Evolutionary conservation across 2,797 vertebrate genomes (phyloP), one percentile per base, ranked within the genome.

Genomic region (Rhynchotus rufescens): DNA sequence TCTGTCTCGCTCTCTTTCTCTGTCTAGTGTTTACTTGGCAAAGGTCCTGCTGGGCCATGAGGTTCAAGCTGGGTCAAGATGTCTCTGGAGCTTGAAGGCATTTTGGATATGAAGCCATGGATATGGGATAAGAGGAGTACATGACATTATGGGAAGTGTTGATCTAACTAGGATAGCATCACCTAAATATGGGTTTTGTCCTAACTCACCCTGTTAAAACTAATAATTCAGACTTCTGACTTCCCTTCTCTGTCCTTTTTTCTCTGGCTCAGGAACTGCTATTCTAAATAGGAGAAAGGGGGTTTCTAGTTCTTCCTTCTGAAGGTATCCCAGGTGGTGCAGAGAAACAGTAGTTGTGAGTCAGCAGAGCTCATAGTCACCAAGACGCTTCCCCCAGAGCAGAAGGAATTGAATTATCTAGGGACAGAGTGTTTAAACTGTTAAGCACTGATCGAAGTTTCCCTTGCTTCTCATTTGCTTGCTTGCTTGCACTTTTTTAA

Each of bases 341-440:
- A 52, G 21, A 64, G 59, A 64, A 64, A 66, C 28, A 90, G 81
- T 79, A 94, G 85, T 79, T 95, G 86, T 32, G 44, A 92, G 34
- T 67, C 0, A 1, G 62, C 44, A 45, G 62, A 83, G 28, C 54
- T 93, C 86, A 32, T 38, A 86, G 42, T 87, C 62, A 78, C 34
- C 30, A 62, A 16, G 52, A 38, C 84, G 21, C 38, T 76, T 61
- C 56, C 73, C 54, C 76, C 54, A 57, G 38, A 86, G 80, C 52
- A 87, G 51, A 86, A 88, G 82, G 26, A 85, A 26, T 9, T 88
- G 61, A 90, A 72, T 89, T 79, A 66, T 72, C 26, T 15, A 54
- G 52, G 49, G 75, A 76, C 16, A 59, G 59, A 88, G 47, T 69
- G 67, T 91, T 62, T 69, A 19, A 80, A 51, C 59, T 73, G 17